Percentiles rank a stretch among this genome's conserved stretches.
These are phyloP conservation scores for Drosophila gaucha DNA, from an alignment of 2,888 invertebrate species.

Conservation along the genomic window DNA sequence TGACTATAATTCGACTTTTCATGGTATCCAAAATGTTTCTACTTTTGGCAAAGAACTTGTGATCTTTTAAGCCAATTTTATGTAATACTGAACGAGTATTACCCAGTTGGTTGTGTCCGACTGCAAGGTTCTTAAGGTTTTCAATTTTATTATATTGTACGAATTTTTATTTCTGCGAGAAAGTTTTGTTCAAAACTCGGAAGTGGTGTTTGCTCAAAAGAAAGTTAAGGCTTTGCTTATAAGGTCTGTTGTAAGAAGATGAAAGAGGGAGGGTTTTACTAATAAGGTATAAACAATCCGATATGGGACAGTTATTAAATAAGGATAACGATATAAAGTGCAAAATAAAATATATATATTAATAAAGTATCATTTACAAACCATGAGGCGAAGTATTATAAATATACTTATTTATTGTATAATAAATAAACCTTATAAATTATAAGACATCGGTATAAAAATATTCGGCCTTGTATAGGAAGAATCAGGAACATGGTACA, in stretches of 20 bases:
- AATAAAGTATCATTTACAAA: no score
- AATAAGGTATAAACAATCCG: background rate
- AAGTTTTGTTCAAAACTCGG: conserved; percentile 39
- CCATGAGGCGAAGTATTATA: no score
- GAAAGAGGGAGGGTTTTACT: background rate
- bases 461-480: no score
- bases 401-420: no score
- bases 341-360: no score
- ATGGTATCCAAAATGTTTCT: no score
- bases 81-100: background rate
- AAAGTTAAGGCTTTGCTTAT: conserved; percentile 5
- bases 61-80: no score
- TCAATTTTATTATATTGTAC: conserved; percentile 17
- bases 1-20: no score
- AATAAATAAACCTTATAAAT: no score
- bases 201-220: conserved; percentile 8
- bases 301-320: background rate
- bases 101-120: background rate
- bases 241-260: background rate
- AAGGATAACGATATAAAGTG: background rate
- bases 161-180: conserved; percentile 10
- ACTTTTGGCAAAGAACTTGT: no score
- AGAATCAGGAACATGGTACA: no score
- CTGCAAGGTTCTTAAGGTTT: conserved; percentile 2
- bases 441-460: background rate